These are phyloP conservation scores for Ctenodactylus gundi DNA, from an alignment of 2,113 vertebrate species.

Conservation along the genomic window DNA sequence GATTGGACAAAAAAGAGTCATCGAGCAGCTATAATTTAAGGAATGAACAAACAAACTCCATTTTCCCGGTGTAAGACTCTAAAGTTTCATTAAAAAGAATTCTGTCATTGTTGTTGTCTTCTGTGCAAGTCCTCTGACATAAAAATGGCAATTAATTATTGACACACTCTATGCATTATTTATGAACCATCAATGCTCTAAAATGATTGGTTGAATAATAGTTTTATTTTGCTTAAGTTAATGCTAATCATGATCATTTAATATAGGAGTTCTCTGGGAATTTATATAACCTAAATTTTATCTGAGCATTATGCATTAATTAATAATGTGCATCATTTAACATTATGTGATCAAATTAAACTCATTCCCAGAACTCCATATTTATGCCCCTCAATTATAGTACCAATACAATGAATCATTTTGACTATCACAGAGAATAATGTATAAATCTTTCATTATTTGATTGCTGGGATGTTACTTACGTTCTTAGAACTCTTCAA, in stretches of 20 bases:
- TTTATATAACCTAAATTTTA: slow-evolving; percentile 49
- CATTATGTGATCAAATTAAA: slow-evolving; percentile 65
- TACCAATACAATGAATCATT: slow-evolving; percentile 60
- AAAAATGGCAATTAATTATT: slow-evolving; percentile 35
- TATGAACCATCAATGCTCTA: slow-evolving; percentile 17
- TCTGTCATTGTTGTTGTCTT: background rate
- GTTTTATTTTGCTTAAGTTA: slow-evolving; percentile 50
- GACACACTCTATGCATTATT: background rate
- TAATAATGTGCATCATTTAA: slow-evolving; percentile 62
- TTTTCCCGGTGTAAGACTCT: background rate
- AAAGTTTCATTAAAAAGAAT: background rate
- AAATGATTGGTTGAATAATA: slow-evolving; percentile 42
- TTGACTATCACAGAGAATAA: slow-evolving; percentile 40
- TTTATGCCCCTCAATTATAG: slow-evolving; percentile 66
- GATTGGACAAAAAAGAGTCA: background rate
- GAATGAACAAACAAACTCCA: background rate
- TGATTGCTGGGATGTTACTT: slow-evolving; percentile 58
- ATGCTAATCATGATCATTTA: slow-evolving; percentile 39
- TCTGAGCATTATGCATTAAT: slow-evolving; percentile 42
- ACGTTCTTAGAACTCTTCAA: slow-evolving; percentile 67
- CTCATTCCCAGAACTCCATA: slow-evolving; percentile 56
- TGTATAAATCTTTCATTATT: slow-evolving; percentile 73
- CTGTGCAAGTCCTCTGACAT: background rate
- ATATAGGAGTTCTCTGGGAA: slow-evolving; percentile 47
- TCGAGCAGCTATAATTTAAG: background rate